Evolutionary conservation across 1,140 invertebrate species (phyloP).

Genomic region (Melipona quadrifasciata): DNA sequence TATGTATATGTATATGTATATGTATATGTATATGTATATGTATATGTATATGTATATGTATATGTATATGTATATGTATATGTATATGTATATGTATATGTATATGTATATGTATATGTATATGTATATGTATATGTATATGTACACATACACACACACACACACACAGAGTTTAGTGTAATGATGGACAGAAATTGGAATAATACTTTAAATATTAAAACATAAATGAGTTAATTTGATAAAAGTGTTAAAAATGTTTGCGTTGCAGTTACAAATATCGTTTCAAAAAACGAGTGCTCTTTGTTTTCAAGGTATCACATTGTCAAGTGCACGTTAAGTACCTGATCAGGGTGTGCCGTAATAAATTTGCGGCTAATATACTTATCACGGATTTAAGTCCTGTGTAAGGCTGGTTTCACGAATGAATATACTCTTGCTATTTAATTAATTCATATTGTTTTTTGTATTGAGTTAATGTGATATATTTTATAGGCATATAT

Average conservation of each 20-base stretch:
- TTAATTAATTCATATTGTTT: conserved; percentile 50
- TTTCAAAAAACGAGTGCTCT: conserved; percentile 5
- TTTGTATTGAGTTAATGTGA: conserved; percentile 60
- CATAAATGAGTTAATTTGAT: conserved; percentile 34
- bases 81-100: background rate
- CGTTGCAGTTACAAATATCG: background rate
- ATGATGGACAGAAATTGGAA: background rate
- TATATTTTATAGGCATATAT: conserved; percentile 48
- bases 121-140: background rate
- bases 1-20: background rate
- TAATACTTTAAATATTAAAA: background rate
- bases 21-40: background rate
- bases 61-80: background rate
- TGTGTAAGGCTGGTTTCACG: conserved; percentile 52
- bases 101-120: background rate
- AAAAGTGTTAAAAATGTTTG: background rate
- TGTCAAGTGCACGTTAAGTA: conserved; percentile 54
- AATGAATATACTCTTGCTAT: conserved; percentile 51
- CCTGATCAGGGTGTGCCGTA: conserved; percentile 55
- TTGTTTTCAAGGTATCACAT: conserved; percentile 25
- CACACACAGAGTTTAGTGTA: background rate
- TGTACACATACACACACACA: too few species aligned
- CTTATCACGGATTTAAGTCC: conserved; percentile 55
- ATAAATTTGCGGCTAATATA: conserved; percentile 38
- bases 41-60: background rate